Evolutionary conservation across 2,888 invertebrate species (phyloP), one percentile per base, ranked within the genome.

Genomic region (Cheilosia grossa): DNA sequence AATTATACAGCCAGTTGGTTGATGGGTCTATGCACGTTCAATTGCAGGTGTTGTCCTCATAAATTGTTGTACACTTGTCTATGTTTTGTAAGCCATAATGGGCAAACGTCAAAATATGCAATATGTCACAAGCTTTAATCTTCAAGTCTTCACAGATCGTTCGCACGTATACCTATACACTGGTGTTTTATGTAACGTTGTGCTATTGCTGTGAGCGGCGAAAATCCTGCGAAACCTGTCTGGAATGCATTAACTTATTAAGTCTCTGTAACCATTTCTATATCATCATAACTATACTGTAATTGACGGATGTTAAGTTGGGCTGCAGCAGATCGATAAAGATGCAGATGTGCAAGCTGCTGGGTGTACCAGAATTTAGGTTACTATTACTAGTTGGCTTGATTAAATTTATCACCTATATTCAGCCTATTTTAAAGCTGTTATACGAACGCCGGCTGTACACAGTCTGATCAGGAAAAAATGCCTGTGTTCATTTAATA

Each of bases 21-120:
- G 49, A 15, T 42, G 33, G 30, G 30, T 17, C 9, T 54, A n/a
- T 1, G n/a, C 10, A 61, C 59, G 59, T 61, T 47, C 59, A 64
- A 67, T 33, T 78, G 82, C 82, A 82, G 82, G 67, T 82, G 82
- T 82, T 82, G 67, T 56, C 73, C 63, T 79, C 82, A 67, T 82
- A 79, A 78, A 73, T 61, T 61, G 54, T 27, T 72, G 58, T 63
- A 10, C 15, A 63, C 47, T 51, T 63, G 51, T 66, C 17, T 21
- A 30, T 37, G 37, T 61, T 72, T 72, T 66, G 53, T 27, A 42
- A 59, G 13, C 9, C 15, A 44, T 61, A 49, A 40, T 37, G 44
- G 59, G 40, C 30, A 63, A 77, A 82, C 66, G 21, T 15, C 58
- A 59, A 82, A 82, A 77, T 73, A 67, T 78, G 67, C 73, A 63